Percentiles rank a stretch among this genome's conserved stretches.
Evolutionary conservation across 2,113 vertebrate species (phyloP).

Genomic region (Axis porcinus): DNA sequence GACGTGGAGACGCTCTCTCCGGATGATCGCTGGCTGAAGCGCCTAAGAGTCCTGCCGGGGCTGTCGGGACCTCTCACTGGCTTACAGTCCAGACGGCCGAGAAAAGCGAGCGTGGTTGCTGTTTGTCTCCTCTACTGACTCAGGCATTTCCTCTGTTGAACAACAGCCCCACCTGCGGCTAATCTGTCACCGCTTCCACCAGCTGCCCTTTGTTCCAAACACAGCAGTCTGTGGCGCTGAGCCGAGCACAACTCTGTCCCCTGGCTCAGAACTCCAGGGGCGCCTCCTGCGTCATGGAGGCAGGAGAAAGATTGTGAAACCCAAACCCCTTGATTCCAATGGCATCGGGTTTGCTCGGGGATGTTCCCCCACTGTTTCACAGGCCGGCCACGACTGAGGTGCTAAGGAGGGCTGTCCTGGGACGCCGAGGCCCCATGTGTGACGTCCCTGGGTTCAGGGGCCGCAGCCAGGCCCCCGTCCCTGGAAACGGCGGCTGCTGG

Average conservation of each 20-base stretch:
- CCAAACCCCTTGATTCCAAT: too few species aligned
- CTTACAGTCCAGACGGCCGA: too few species aligned
- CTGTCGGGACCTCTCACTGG: accelerated
- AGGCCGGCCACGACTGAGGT: accelerated
- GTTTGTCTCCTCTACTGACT: background rate
- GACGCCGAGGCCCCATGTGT: accelerated
- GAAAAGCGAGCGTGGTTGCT: background rate
- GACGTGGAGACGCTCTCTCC: accelerated
- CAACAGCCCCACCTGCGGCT: accelerated
- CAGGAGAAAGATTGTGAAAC: background rate
- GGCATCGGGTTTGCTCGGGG: accelerated
- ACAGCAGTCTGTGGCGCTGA: accelerated
- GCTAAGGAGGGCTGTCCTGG: accelerated
- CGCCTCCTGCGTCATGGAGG: accelerated
- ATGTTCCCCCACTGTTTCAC: background rate
- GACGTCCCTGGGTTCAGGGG: accelerated
- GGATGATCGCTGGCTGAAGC: accelerated
- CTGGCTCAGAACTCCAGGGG: background rate
- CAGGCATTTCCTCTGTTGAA: background rate
- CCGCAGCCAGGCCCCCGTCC: accelerated
- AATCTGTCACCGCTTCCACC: accelerated
- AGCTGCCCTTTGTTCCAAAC: background rate
- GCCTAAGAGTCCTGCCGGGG: background rate
- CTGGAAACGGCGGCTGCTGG: accelerated
- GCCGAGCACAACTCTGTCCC: accelerated